Evolutionary conservation across 2,113 vertebrate species (phyloP), one percentile per base, ranked within the genome.

Genomic region (Sceloporus tristichus): DNA sequence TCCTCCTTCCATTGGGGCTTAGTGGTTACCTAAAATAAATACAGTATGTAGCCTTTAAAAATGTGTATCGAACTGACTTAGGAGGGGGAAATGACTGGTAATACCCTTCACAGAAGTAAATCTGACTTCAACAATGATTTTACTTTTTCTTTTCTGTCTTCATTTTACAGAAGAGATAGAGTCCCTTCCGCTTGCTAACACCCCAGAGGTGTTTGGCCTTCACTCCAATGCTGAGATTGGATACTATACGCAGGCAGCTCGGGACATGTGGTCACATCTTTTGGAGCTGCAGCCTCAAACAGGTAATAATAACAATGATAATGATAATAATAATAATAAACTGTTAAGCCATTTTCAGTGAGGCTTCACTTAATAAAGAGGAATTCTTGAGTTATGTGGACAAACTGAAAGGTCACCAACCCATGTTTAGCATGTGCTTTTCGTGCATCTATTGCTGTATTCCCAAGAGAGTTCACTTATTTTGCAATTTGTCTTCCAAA

Each of bases 191-290:
- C 96, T 99, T 0, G 95, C 97, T 34, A 99, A 99, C 91, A 98
- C 96, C 0, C 97, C 98, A 0, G 98, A 99, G 88, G 98, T 98
- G 0, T 93, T 99, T 48, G 98, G 99, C 1, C 98, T 99, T 5
- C 98, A 99, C 14, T 90, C 98, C 27, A 99, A 99, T 0, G 98
- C 98, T 0, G 99, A 99, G 95, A 99, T 99, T 1, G 98, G 98
- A 0, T 99, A 99, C 78, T 99, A 99, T 68, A 98, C 96, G 0
- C 98, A 98, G 54, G 98, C 98, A 0, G 97, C 98, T 10, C 97
- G 97, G 0, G 97, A 97, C 87, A 98, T 98, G 94, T 99, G 99
- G 98, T 29, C 84, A 5, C 98, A 98, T 68, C 97, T 99, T 0
- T 97, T 99, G 34, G 97, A 99, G 88, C 97, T 99, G 86, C 99